Base-by-base conservation (phyloP, 2,113 vertebrate genomes). In the Pomatorhinus ruficollis region DNA sequence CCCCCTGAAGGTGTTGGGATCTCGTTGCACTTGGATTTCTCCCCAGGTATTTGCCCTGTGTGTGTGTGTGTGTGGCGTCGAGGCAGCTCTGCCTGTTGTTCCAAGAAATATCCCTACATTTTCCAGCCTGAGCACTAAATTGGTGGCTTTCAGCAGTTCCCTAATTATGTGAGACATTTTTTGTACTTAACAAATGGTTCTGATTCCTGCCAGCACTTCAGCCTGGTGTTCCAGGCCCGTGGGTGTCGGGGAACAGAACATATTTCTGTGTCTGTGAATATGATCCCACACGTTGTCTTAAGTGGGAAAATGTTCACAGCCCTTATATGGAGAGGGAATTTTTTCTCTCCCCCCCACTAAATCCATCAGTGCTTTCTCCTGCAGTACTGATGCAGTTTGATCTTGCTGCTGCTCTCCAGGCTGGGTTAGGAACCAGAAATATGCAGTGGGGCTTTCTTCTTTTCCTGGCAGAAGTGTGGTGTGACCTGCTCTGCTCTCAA, bases 241-340 rank as follows among this genome's bases (percentile, higher is more conserved):
- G 97, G 97, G 97, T 97, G 97, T 97, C 90, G 96, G 83, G 91
- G 97, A 98, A 98, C 89, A 84, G 97, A 98, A 97, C 96, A 97
- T 95, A 97, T 97, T 98, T 98, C 96, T 97, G 95, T 97, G 94
- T 97, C 96, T 98, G 95, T 91, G 97, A 97, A 97, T 97, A 53
- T 96, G 96, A 97, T 97, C 96, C 97, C 97, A 98, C 97, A 97
- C 96, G 96, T 89, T 95, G 75, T 96, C 97, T 97, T 97, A 96
- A 97, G 95, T 97, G 97, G 95, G 93, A 95, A 90, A 91, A 94
- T 97, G 93, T 97, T 97, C 93, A 33, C 91, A 96, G 92, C 88
- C 95, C 90, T 97, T 96, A 96, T 96, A 97, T 89, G 96, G 96
- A 0, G 18, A 96, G 71, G 77, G 84, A 61, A 61, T 70, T 91